Conservation (phyloP, 1,140 invertebrate species). For the Ooceraea biroi region DNA sequence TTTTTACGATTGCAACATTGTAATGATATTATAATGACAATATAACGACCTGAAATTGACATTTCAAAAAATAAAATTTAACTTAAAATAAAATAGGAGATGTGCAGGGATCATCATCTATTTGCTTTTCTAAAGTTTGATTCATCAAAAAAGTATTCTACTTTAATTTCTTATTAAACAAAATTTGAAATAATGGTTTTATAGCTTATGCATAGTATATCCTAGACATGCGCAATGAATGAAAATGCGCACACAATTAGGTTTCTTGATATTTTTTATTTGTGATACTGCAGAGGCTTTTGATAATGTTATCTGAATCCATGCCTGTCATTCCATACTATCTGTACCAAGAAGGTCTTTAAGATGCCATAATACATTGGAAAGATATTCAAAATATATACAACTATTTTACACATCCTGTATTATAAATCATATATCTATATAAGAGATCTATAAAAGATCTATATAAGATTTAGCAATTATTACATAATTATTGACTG, state of each 20-base stretch:
- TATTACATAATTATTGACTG: background rate
- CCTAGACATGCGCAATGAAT: slow-evolving; percentile 27
- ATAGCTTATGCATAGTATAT: slow-evolving; percentile 7
- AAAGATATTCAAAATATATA: background rate
- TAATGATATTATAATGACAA: no score
- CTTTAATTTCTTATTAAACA: slow-evolving; percentile 11
- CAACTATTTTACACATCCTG: background rate
- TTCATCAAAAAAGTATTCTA: background rate
- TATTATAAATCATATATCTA: slow-evolving; percentile 6
- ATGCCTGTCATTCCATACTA: slow-evolving; percentile 51
- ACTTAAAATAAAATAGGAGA: background rate
- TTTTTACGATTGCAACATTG: no score
- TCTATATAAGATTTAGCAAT: background rate
- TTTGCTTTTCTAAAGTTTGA: slow-evolving; percentile 8
- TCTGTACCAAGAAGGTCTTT: slow-evolving; percentile 31
- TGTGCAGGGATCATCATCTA: background rate
- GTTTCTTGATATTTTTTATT: slow-evolving; percentile 56
- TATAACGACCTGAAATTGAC: background rate
- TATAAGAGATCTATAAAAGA: slow-evolving; percentile 11
- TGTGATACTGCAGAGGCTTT: slow-evolving; percentile 37
- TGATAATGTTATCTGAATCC: slow-evolving; percentile 62
- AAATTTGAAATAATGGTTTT: background rate
- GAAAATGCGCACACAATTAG: slow-evolving; percentile 42
- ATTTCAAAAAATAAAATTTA: background rate
- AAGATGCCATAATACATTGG: background rate